A percentile compares a stretch with the other conserved stretches of the same genome.
Evolutionary conservation across 2,113 vertebrate genomes (phyloP).

Genomic region (Agapornis roseicollis): DNA sequence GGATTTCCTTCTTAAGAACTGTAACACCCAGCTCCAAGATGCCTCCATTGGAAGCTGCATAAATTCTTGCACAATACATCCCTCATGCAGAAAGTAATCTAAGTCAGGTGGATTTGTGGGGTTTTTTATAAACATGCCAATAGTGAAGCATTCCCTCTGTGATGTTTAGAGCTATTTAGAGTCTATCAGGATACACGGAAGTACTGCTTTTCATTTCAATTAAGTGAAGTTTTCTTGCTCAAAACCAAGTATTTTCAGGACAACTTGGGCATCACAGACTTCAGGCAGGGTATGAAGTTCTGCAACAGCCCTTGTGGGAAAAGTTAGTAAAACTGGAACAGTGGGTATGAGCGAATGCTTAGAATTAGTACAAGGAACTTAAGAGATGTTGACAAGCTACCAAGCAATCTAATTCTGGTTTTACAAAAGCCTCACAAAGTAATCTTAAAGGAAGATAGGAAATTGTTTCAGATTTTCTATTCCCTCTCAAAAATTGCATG

Average conservation of each 20-base stretch:
- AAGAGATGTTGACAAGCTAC: not conserved
- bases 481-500: not conserved
- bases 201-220: not conserved
- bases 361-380: not conserved
- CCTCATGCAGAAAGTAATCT: not conserved
- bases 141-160: not conserved
- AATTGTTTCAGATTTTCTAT: not conserved
- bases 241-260: not conserved
- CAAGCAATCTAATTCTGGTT: not conserved
- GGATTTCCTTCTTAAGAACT: not conserved
- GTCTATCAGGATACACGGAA: not conserved
- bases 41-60: not conserved
- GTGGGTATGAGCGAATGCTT: not conserved
- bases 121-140: rapidly evolving
- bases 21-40: rapidly evolving
- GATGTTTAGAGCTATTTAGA: not conserved
- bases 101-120: no score
- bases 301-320: not conserved
- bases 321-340: not conserved
- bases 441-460: not conserved
- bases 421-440: not conserved
- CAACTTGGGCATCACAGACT: not conserved
- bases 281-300: not conserved
- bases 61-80: no score
- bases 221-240: not conserved